Conservation (phyloP, 1,140 invertebrate genomes). For the Lycorma delicatula region DNA sequence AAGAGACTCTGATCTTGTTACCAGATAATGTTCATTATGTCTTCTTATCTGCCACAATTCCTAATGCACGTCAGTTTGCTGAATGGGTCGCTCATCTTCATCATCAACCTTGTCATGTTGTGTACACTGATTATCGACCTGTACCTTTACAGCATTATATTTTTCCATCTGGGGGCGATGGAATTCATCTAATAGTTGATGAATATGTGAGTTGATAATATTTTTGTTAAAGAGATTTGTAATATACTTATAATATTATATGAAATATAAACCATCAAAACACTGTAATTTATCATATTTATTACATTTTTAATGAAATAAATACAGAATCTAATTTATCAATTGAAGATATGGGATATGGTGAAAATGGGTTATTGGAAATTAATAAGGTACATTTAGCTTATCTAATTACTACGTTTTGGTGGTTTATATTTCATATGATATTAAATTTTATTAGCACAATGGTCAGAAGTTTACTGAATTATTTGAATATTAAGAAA, state of each 20-base stretch:
- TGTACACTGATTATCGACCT: constrained; percentile 97
- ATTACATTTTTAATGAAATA: constrained; percentile 37
- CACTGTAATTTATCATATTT: background rate
- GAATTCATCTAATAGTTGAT: constrained; percentile 93
- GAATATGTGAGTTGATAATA: constrained; percentile 58
- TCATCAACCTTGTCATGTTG: constrained; percentile 95
- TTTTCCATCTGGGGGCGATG: constrained; percentile 90
- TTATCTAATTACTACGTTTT: too few species aligned
- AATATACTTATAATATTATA: too few species aligned
- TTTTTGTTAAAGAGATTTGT: constrained; percentile 6
- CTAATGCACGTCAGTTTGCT: constrained; percentile 95
- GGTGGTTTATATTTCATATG: too few species aligned
- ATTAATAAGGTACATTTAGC: too few species aligned
- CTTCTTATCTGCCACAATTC: constrained; percentile 98
- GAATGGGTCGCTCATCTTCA: constrained; percentile 98
- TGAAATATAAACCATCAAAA: too few species aligned
- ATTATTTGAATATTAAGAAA: too few species aligned
- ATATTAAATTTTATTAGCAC: too few species aligned
- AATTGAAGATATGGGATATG: too few species aligned
- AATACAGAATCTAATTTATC: too few species aligned
- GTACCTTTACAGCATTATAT: constrained; percentile 98
- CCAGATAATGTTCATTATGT: constrained; percentile 98
- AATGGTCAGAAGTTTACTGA: too few species aligned
- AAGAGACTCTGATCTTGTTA: constrained; percentile 95
- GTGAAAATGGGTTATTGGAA: too few species aligned